Evolutionary conservation across 1,140 invertebrate genomes (phyloP), one percentile per base, ranked within the genome.

Genomic region (Drosophila pectinifera): DNA sequence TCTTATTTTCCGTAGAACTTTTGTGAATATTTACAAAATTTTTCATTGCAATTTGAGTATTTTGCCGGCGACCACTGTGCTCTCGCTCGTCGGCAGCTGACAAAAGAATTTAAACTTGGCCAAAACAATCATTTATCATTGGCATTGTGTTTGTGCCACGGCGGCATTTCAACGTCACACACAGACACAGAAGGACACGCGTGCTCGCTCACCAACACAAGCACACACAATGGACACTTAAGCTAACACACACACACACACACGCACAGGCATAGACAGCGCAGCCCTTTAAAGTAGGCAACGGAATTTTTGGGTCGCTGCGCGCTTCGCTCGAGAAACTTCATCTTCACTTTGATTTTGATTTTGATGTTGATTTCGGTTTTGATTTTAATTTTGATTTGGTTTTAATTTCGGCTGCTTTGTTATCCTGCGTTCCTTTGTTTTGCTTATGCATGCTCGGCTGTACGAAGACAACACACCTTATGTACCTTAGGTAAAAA

Each of bases 71-170:
- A 18, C 46, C 78, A 56, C 49, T 58, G 59, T 54, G 24, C 36
- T 16, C 22, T 26, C 24, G 7, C 20, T 36, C 16, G 48, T 38
- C 42, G 42, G 53, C 61, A 69, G 48, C 53, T 65, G 64, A 63
- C 45, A 62, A 70, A 80, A 78, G 75, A 82, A 69, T 82, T 75
- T 72, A 73, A 88, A 75, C 78, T 82, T 88, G 69, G 64, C 59
- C 51, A 48, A 72, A 82, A 79, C 74, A 79, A 83, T 83, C 75
- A 83, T 88, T 88, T 86, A 83, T 88, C 75, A 86, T 74, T 67
- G 70, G 70, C 67, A 53, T 73, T 73, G 46, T 73, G 18, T 69
- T 70, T 43, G 64, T 28, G 54, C 57, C 48, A 43, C 63, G 58
- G 68, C 77, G 80, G 78, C 81, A 80, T 67, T 68, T 59, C 31